A percentile compares a stretch with the other conserved stretches of the same genome.
phyloP scores from a whole-genome alignment of 2,797 vertebrate species.

The Momotus momota region DNA sequence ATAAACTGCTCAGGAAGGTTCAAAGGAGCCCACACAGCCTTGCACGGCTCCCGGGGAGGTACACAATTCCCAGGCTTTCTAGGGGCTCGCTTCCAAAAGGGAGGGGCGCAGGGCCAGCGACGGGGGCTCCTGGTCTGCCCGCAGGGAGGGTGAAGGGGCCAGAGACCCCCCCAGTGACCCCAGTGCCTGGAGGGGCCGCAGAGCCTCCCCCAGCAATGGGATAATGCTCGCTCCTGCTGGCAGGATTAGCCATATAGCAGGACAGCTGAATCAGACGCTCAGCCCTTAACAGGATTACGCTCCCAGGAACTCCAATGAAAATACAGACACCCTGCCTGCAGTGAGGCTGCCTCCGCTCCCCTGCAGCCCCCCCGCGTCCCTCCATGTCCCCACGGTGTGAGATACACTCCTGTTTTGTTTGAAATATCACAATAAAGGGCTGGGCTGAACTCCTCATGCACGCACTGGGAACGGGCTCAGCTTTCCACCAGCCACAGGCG shows the following conservation, averaged over 20 bases:
- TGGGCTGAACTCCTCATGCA: neutral
- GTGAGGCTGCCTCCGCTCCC: neutral
- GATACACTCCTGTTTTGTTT: neutral
- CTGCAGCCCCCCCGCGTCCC: neutral
- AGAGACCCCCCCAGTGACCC: neutral
- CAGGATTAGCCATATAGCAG: slow-evolving; percentile 31
- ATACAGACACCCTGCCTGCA: slow-evolving; percentile 15
- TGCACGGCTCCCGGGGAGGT: neutral
- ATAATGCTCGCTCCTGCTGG: slow-evolving; percentile 19
- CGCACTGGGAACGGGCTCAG: fast-evolving
- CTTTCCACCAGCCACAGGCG: neutral
- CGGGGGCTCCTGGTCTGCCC: neutral
- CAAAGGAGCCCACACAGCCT: slow-evolving; percentile 26
- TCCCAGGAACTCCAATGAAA: neutral
- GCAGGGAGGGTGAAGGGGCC: neutral
- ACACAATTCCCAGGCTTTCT: neutral
- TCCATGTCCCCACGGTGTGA: neutral
- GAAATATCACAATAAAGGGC: neutral
- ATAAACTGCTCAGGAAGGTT: neutral
- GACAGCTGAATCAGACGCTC: slow-evolving; percentile 63
- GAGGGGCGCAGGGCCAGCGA: neutral
- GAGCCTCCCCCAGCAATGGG: neutral
- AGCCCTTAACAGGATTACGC: slow-evolving; percentile 60
- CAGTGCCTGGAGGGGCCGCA: neutral
- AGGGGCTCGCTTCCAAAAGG: neutral